Base-by-base conservation (phyloP, 92 coral and sea anemone genomes). In the Phymanthus crucifer region DNA sequence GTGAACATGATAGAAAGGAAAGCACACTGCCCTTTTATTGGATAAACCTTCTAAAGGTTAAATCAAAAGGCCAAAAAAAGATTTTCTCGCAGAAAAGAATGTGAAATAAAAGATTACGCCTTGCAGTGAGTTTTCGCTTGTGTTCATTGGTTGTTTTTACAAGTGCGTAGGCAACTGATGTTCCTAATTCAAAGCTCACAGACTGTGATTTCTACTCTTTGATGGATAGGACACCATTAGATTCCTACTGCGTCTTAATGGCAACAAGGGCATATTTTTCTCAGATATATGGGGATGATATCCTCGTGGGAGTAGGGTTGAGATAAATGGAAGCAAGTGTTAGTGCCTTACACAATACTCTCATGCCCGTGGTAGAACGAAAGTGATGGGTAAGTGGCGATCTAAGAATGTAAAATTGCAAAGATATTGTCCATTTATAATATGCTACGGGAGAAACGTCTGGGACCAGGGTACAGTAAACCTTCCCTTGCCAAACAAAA, bases 171-270 rank as follows among this genome's bases (percentile, higher is more conserved):
- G 8, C 29, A 18, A 61, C 29, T 27, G 33, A 26, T 61, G 33
- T 61, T 61, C 33, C 1, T 27, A 24, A 27, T 24, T 61, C 36
- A 26, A 2, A 61, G 29, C 34, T 29, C 68, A 26, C 68, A 61
- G 34, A 61, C 16, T 12, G 29, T 61, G 34, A 27, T n/a, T 24
- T 24, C 26, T n/a, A 61, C 33, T 27, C 26, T 19, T 61, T 61
- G 26, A 27, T 29, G 34, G 17, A 27, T 12, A 61, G 18, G 11
- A 24, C 18, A 61, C 17, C 16, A 61, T 61, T 61, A 54, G 68
- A 24, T 61, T 61, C 68, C 68, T 6, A 61, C 68, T 61, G 68
- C 9, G 68, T 61, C 29, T 61, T 61, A 61, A 61, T 61, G 34
- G 33, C 26, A 61, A 27, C 26, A 61, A 10, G 32, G 29, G 29